A percentile compares a stretch with the other conserved stretches of the same genome.
Conservation (phyloP, 2,888 invertebrate species). For the Ceraclea dissimilis region DNA sequence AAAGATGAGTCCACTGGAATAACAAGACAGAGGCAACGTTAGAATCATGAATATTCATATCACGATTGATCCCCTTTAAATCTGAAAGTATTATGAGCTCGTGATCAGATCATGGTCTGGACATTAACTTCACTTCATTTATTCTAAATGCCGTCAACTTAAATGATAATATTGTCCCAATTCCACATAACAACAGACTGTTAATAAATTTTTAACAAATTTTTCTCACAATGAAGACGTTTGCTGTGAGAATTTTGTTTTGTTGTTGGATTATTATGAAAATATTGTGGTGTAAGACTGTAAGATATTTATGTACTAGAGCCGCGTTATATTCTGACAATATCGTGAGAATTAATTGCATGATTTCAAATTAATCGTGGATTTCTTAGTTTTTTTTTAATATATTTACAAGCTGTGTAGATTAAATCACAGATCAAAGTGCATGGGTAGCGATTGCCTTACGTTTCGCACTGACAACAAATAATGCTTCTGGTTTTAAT, state of each 20-base stretch:
- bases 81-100: neutral
- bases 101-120: neutral
- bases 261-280: neutral
- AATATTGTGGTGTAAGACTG: neutral
- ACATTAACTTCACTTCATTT: neutral
- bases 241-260: neutral
- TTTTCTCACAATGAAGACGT: neutral
- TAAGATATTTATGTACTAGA: neutral
- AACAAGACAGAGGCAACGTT: neutral
- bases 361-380: neutral
- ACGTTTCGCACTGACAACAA: neutral
- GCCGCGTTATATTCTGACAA: no score
- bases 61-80: constrained; percentile 11
- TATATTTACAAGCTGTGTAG: neutral
- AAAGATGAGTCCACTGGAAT: neutral
- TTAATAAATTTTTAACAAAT: neutral
- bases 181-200: neutral
- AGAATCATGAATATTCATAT: constrained; percentile 7
- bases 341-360: constrained; percentile 1
- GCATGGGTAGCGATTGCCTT: neutral
- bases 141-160: no score
- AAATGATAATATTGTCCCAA: neutral
- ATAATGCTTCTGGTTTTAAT: no score
- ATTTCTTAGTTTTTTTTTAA: neutral
- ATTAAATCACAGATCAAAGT: neutral